These are phyloP conservation scores for Nomada flava DNA, from an alignment of 2,888 invertebrate genomes.

Conservation along the genomic window DNA sequence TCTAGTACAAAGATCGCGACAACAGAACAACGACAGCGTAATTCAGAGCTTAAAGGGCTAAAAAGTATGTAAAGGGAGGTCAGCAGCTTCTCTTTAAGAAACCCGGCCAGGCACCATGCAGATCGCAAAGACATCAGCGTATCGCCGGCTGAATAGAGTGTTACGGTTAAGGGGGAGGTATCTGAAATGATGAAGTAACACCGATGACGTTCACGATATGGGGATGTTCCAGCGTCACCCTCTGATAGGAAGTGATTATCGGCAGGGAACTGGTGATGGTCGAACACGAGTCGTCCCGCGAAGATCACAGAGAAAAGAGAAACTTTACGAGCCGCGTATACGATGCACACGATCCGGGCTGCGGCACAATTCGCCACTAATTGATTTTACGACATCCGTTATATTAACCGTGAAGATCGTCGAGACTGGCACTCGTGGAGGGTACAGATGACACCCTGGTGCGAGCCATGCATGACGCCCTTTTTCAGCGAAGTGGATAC, in stretches of 20 bases:
- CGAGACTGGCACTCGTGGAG: conserved; percentile 29
- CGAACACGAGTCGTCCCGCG: conserved; percentile 10
- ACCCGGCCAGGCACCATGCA: not conserved
- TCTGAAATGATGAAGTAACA: not conserved
- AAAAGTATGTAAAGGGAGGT: not conserved
- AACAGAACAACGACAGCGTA: no score
- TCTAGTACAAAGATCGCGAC: no score
- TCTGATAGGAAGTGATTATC: conserved; percentile 26
- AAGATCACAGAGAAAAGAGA: conserved; percentile 41
- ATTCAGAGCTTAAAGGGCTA: no score
- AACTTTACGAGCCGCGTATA: conserved; percentile 44
- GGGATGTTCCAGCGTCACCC: not conserved
- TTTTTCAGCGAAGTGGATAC: conserved; percentile 64
- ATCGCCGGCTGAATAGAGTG: no score
- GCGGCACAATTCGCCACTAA: conserved; percentile 78
- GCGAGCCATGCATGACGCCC: conserved; percentile 80
- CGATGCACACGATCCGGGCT: conserved; percentile 61
- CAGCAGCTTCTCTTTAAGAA: not conserved
- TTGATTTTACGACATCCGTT: conserved; percentile 78
- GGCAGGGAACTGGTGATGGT: conserved; percentile 27
- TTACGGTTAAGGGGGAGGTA: not conserved
- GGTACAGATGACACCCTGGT: conserved; percentile 76
- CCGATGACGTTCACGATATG: conserved; percentile 9
- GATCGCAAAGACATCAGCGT: not conserved
- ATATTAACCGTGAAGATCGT: conserved; percentile 81